A percentile compares a stretch with the other conserved stretches of the same genome.
Conservation (phyloP, 2,797 vertebrate species). For the Oryzias dopingdopingensis region DNA sequence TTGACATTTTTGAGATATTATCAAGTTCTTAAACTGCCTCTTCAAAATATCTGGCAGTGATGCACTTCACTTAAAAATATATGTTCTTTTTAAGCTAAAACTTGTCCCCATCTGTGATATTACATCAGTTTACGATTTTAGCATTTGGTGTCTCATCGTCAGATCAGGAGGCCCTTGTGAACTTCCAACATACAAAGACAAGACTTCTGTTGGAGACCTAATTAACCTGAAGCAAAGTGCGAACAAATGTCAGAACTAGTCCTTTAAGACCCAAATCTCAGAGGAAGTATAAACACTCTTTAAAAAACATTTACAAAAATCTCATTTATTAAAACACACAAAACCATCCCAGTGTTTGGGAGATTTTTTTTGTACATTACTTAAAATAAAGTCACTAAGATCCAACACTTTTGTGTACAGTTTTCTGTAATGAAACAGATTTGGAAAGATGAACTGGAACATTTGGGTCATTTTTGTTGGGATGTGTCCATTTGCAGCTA, state of each 20-base stretch:
- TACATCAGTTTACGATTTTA: too few species aligned
- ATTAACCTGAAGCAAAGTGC: too few species aligned
- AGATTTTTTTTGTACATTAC: slow-evolving; percentile 1
- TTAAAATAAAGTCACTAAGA: slow-evolving; percentile 36
- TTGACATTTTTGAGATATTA: too few species aligned
- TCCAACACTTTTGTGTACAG: slow-evolving; percentile 35
- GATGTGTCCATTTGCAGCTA: slow-evolving; percentile 9
- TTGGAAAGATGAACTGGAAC: slow-evolving; percentile 1
- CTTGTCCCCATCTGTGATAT: too few species aligned
- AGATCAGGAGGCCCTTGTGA: too few species aligned
- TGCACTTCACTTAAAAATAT: too few species aligned
- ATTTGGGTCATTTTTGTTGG: slow-evolving; percentile 3
- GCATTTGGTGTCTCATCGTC: too few species aligned
- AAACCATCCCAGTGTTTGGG: slow-evolving; percentile 23
- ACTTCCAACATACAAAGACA: too few species aligned
- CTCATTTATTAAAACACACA: slow-evolving; percentile 60
- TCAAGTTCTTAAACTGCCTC: too few species aligned
- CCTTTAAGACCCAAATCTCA: not conserved
- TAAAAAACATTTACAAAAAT: slow-evolving; percentile 41
- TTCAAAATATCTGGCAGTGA: too few species aligned
- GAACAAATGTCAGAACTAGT: not conserved
- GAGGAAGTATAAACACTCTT: slow-evolving; percentile 2
- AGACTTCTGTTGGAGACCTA: too few species aligned
- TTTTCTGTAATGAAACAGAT: slow-evolving; percentile 9
- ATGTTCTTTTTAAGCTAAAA: too few species aligned